A percentile compares a stretch with the other conserved stretches of the same genome.
Evolutionary conservation across 1,140 invertebrate species (phyloP).

Genomic region (Schlechtendalia chinensis): DNA sequence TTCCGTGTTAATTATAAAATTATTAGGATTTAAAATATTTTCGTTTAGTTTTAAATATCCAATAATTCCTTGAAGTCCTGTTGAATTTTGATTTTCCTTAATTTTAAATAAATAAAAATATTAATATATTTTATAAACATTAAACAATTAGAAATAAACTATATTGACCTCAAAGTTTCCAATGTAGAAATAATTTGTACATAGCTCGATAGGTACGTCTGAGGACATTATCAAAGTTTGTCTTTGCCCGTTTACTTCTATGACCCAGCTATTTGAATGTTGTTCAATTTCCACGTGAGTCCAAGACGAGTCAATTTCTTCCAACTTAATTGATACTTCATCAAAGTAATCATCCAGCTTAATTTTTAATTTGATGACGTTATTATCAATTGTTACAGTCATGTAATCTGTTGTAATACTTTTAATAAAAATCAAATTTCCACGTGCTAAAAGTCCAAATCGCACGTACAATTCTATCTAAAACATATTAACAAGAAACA

Average conservation of each 20-base stretch:
- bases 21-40: slow-evolving; percentile 36
- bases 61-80: slow-evolving; percentile 21
- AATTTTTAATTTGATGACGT: not conserved
- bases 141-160: no score
- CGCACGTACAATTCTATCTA: slow-evolving; percentile 21
- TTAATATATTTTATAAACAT: not conserved
- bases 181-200: slow-evolving; percentile 22
- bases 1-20: not conserved
- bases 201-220: not conserved
- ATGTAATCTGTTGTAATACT: not conserved
- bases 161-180: not conserved
- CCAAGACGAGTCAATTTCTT: slow-evolving; percentile 32
- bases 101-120: not conserved
- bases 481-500: not conserved
- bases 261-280: not conserved
- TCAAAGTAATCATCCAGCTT: slow-evolving; percentile 40
- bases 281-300: slow-evolving; percentile 25
- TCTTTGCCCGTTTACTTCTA: slow-evolving; percentile 10
- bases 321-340: slow-evolving; percentile 2
- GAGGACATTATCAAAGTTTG: not conserved
- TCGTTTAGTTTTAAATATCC: slow-evolving; percentile 28
- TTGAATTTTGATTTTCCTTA: slow-evolving; percentile 7
- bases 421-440: slow-evolving; percentile 15
- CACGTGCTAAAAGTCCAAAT: not conserved
- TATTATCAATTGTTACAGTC: slow-evolving; percentile 1